Base-by-base conservation (phyloP, 92 coral and sea anemone genomes). In the Virgularia gustaviana region DNA sequence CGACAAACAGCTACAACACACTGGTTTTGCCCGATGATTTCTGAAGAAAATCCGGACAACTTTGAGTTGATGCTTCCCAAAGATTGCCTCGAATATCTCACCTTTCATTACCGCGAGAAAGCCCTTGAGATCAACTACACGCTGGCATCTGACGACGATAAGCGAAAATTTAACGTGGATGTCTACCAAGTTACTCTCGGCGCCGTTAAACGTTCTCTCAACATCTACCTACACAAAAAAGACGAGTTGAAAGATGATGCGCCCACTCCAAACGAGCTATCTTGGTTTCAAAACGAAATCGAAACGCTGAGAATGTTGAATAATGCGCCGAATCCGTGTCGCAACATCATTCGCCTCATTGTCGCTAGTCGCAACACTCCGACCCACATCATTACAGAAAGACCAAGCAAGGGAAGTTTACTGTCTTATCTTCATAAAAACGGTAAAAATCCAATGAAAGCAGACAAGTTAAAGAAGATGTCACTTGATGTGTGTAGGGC, bases 401-500 rank as follows among this genome's bases (percentile, higher is more conserved):
- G 13, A 44, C 2, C 72, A 25, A 8, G 37, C 38, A 65, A 65
- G 29, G 57, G 57, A 16, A 39, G 28, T 30, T 57, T 65, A 1
- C n/a, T 42, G 36, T 23, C 34, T 8, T 65, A 65, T 32, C 72
- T 65, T 13, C 39, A 27, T 2, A 41, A n/a, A 22, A 4, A 23
- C 20, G 27, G 27, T 9, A 52, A 52, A 2, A 44, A 43, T 18
- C 72, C 57, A 1, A 9, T 39, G 23, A 24, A 9, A 9, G 57
- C 23, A 16, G 30, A 28, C 13, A 39, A 23, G 37, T 19, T 65
- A 7, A 45, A 22, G 27, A 12, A 44, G 3, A 43, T 43, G 12
- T 15, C 56, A 18, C 15, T 65, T 9, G 72, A 65, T n/a, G n/a
- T 65, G 28, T 65, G 72, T n/a, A 65, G 30, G 2, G 72, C 72